These are phyloP conservation scores for Heteropelma amictum DNA, from an alignment of 2,888 invertebrate genomes.

Conservation along the genomic window DNA sequence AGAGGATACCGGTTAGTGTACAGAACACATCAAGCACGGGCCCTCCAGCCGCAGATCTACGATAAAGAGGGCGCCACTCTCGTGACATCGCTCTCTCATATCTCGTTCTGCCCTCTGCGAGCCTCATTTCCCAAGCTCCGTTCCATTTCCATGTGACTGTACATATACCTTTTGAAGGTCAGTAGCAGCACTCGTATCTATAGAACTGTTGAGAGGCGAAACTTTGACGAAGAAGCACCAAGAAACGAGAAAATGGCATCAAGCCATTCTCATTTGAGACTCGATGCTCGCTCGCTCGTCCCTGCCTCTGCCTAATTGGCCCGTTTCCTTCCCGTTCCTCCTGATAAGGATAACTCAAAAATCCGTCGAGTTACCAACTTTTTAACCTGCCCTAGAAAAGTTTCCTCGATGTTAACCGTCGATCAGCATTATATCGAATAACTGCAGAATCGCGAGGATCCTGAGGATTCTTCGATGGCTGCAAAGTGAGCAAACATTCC, in stretches of 20 bases:
- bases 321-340: background rate
- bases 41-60: background rate
- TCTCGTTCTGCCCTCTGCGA: conserved; percentile 11
- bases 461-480: too few relatives aligned
- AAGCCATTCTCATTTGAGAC: background rate
- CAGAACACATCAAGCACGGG: conserved; percentile 17
- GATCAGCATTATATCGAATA: too few relatives aligned
- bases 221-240: background rate
- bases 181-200: background rate
- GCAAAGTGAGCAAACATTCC: too few relatives aligned
- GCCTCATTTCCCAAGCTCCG: background rate
- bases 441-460: too few relatives aligned
- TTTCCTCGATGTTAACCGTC: background rate
- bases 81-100: conserved; percentile 3
- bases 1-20: conserved; percentile 5
- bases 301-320: background rate
- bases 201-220: background rate
- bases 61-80: conserved; percentile 17
- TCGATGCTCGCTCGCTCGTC: background rate
- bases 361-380: background rate
- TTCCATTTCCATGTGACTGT: background rate
- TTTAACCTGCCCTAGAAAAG: background rate
- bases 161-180: conserved; percentile 24
- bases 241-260: background rate
- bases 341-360: background rate